Evolutionary conservation across 2,797 vertebrate species (phyloP).

Genomic region (Buceros bicornis): DNA sequence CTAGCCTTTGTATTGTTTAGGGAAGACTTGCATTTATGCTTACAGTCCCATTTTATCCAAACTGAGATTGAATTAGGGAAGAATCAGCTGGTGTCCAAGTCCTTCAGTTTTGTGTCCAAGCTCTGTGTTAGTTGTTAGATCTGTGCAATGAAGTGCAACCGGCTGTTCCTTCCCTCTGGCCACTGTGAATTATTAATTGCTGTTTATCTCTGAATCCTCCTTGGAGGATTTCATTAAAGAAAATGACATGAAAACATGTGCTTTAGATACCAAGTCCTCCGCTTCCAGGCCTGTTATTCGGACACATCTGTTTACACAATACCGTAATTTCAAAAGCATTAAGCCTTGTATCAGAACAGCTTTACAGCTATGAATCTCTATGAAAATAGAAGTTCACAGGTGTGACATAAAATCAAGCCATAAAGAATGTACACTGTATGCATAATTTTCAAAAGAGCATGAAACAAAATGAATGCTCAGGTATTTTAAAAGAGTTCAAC

Average conservation of each 20-base stretch:
- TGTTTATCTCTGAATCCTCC: slow-evolving; percentile 53
- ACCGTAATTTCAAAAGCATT: slow-evolving; percentile 25
- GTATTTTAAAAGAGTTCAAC: background rate
- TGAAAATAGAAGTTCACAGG: background rate
- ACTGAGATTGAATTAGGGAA: background rate
- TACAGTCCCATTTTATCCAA: background rate
- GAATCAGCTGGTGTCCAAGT: background rate
- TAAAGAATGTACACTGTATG: background rate
- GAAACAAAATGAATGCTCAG: background rate
- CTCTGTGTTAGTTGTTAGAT: background rate
- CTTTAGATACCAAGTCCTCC: slow-evolving; percentile 11
- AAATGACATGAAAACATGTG: background rate
- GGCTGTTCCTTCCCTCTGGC: slow-evolving; percentile 15
- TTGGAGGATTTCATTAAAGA: slow-evolving; percentile 42
- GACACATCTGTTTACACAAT: background rate
- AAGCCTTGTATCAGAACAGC: background rate
- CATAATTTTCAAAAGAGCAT: background rate
- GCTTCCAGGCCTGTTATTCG: slow-evolving; percentile 3
- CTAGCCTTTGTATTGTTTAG: background rate
- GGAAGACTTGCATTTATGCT: background rate
- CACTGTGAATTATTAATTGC: slow-evolving; percentile 64
- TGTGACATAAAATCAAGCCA: background rate
- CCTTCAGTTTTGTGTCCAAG: background rate
- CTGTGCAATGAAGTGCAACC: background rate
- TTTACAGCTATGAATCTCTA: background rate